Base-by-base conservation (phyloP, 1,140 invertebrate genomes). In the Hycleus phaleratus region DNA sequence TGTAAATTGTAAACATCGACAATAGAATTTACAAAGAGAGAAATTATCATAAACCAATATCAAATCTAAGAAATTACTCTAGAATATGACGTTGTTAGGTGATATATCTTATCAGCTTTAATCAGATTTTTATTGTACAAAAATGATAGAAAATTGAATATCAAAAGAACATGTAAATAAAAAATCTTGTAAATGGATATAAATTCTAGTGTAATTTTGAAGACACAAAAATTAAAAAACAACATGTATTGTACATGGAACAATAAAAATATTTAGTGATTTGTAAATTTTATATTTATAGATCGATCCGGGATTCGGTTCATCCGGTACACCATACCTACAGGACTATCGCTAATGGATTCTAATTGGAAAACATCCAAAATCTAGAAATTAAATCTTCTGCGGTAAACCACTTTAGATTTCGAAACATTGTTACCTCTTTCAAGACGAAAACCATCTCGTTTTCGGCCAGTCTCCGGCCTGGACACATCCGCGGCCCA, bases 401-500 rank as follows among this genome's bases (percentile, higher is more conserved):
- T 45, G 2, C 7, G 3, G 6, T 47, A 47, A 26, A 49, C 10
- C 39, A 40, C n/a, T 47, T 24, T 46, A 44, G 2, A 44, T 38
- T 12, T 32, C 26, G 38, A 58, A 12, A 51, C 46, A 26, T 56
- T 42, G 56, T 68, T 64, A 79, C 79, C 71, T 76, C 76, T 25
- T 73, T 71, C 38, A 89, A 65, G 44, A 89, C 73, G 40, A 85
- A 79, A 60, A 85, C 80, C 59, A 91, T 77, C 73, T 91, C 88
- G 18, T 84, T 81, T 71, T 90, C 87, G 4, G 89, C 88, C 63
- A 91, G 84, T 54, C 88, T 74, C 56, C 84, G 79, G 8, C 89
- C 89, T 11, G 90, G 79, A 68, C 89, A 91, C 85, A 90, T 89
- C 59, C 89, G 78, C 32, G 85, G 77, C 0, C 89, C 89, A 72